Base-by-base conservation (phyloP, 2,797 vertebrate species). In the Coilia nasus region DNA sequence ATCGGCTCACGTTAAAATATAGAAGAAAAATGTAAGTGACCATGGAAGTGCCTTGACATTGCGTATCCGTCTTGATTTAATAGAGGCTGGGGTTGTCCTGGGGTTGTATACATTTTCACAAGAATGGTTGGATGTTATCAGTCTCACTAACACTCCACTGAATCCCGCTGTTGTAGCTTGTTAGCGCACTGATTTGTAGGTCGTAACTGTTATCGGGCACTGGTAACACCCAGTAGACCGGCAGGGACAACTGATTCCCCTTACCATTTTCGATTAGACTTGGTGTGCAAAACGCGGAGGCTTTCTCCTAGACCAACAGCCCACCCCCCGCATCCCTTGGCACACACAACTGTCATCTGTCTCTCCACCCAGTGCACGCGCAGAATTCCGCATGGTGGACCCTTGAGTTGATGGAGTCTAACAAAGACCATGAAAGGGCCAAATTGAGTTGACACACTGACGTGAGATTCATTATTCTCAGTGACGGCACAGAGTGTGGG, bases 361-460 rank as follows among this genome's bases (percentile, higher is more conserved):
- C n/a, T 85, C 81, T 84, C 83, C 88, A 88, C 81, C 87, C 90
- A 90, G 91, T 85, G 91, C 89, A 90, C 92, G 91, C 91, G 91
- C 84, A 87, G 88, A 88, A 90, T 92, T 90, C 88, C 92, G 92
- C 91, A 92, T 91, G 88, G 92, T 93, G 92, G 90, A 44, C 81
- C 92, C 91, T 86, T 92, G 92, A 88, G 92, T 91, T 92, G 93
- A 94, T 93, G 92, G 91, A 92, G 91, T 93, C 92, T 91, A 93
- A 92, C 88, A 86, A 88, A 89, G 89, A 85, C 88, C 86, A 85
- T 87, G 89, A 91, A 90, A 89, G 87, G 90, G 83, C 90, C 88
- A 92, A 92, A 95, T 93, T 93, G 92, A 93, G 92, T 93, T 93
- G 92, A 94, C 91, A 92, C 85, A 84, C 92, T 91, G 89, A 92